A percentile compares a stretch with the other conserved stretches of the same genome.
These are phyloP conservation scores for Erpornis zantholeuca DNA, from an alignment of 2,113 vertebrate genomes.

Conservation along the genomic window DNA sequence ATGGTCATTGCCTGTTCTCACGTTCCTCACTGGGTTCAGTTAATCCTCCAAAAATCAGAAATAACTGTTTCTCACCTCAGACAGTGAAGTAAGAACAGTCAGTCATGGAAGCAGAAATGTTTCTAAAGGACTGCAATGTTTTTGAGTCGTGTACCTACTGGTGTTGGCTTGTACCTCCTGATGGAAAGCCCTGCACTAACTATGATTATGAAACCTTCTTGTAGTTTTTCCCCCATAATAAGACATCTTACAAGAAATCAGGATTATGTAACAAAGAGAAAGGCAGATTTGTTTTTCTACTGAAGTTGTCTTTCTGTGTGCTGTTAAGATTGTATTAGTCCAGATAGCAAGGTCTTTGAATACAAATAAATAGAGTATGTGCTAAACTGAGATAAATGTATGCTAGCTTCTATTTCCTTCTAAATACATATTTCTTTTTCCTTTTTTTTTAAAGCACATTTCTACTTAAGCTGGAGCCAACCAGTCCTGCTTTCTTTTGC, in stretches of 20 bases:
- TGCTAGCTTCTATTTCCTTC: neutral
- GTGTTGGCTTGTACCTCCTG: neutral
- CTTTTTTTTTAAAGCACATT: neutral
- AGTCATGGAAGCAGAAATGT: neutral
- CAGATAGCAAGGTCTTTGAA: neutral
- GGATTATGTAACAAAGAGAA: neutral
- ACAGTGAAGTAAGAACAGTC: neutral
- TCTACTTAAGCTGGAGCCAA: conserved; percentile 35
- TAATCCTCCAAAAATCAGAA: neutral
- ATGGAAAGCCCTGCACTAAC: neutral
- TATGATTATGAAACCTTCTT: neutral
- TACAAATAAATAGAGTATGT: neutral
- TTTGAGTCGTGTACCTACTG: neutral
- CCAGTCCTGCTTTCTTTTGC: conserved; percentile 50
- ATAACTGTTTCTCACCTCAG: neutral
- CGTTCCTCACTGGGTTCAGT: neutral
- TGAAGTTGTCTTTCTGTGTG: neutral
- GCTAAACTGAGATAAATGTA: neutral
- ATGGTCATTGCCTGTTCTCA: neutral
- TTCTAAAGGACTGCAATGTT: neutral
- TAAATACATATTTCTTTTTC: neutral
- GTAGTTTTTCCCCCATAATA: neutral
- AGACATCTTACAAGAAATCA: neutral
- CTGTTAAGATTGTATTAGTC: neutral
- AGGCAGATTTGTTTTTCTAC: neutral